These are phyloP conservation scores for Prorops nasuta DNA, from an alignment of 1,140 invertebrate genomes.

Conservation along the genomic window DNA sequence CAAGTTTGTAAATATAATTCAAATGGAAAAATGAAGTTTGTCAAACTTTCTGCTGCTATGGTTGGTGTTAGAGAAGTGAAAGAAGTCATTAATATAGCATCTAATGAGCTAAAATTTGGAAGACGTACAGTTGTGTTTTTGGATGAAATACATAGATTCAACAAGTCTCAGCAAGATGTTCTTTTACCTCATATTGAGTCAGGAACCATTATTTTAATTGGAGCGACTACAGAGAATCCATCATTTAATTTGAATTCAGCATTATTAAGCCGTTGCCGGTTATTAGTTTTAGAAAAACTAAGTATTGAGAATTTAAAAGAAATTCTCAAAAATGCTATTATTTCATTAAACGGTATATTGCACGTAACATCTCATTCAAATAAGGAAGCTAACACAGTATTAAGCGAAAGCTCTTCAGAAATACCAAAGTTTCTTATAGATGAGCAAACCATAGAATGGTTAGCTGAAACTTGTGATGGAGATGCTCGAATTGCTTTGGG, in stretches of 20 bases:
- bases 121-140: slow-evolving; percentile 78
- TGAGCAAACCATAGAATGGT: slow-evolving; percentile 63
- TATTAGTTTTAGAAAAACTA: slow-evolving; percentile 76
- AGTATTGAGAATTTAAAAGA: slow-evolving; percentile 58
- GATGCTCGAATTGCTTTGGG: slow-evolving; percentile 78
- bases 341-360: slow-evolving; percentile 43
- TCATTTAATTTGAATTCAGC: slow-evolving; percentile 82
- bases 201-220: slow-evolving; percentile 77
- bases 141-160: slow-evolving; percentile 89
- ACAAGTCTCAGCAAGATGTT: slow-evolving; percentile 76
- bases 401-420: slow-evolving; percentile 8
- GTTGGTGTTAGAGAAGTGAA: slow-evolving; percentile 76
- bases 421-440: slow-evolving; percentile 58
- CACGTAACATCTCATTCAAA: slow-evolving; percentile 20
- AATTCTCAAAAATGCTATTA: slow-evolving; percentile 66
- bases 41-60: slow-evolving; percentile 75
- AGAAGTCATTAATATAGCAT: slow-evolving; percentile 70
- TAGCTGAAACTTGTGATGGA: slow-evolving; percentile 77
- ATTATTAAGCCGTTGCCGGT: slow-evolving; percentile 73
- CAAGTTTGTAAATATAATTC: slow-evolving; percentile 63
- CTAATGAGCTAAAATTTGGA: slow-evolving; percentile 71
- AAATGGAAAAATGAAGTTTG: slow-evolving; percentile 62
- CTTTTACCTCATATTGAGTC: slow-evolving; percentile 80
- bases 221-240: slow-evolving; percentile 87
- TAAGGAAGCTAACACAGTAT: slow-evolving; percentile 1